phyloP scores from a whole-genome alignment of 2,113 vertebrate species.

The Neogale vison region DNA sequence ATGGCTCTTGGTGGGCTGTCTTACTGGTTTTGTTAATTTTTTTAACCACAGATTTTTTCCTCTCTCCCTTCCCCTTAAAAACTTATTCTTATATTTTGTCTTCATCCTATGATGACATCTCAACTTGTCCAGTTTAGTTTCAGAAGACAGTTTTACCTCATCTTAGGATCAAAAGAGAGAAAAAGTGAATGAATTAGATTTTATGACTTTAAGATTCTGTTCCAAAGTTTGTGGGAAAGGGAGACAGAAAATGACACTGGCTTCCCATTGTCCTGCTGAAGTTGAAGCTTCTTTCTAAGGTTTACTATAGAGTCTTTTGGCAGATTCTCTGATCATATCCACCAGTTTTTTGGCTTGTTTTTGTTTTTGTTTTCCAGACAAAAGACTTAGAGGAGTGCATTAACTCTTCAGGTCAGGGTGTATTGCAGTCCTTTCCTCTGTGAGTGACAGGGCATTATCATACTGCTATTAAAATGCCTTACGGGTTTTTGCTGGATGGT shows the following conservation, averaged over 20 bases:
- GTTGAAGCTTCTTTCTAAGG: background rate
- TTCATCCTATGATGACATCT: background rate
- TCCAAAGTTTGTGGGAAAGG: background rate
- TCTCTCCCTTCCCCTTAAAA: background rate
- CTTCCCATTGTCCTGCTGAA: background rate
- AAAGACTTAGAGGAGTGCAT: background rate
- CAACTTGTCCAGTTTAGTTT: conserved; percentile 29
- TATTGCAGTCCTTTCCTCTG: background rate
- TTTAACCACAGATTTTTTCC: background rate
- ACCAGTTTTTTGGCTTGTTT: background rate
- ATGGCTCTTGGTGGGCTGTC: background rate
- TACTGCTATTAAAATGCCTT: background rate
- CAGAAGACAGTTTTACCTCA: conserved; percentile 24
- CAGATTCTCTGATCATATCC: background rate
- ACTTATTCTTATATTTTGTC: background rate
- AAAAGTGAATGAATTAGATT: background rate
- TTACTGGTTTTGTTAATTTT: background rate
- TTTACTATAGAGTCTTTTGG: background rate
- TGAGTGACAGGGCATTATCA: background rate
- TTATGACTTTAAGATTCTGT: background rate
- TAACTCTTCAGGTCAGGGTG: background rate
- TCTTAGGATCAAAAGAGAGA: conserved; percentile 7
- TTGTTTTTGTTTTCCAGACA: background rate
- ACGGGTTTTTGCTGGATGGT: background rate
- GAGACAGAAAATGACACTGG: background rate